Base-by-base conservation (phyloP, 2,113 vertebrate species). In the Actenoides hombroni region DNA sequence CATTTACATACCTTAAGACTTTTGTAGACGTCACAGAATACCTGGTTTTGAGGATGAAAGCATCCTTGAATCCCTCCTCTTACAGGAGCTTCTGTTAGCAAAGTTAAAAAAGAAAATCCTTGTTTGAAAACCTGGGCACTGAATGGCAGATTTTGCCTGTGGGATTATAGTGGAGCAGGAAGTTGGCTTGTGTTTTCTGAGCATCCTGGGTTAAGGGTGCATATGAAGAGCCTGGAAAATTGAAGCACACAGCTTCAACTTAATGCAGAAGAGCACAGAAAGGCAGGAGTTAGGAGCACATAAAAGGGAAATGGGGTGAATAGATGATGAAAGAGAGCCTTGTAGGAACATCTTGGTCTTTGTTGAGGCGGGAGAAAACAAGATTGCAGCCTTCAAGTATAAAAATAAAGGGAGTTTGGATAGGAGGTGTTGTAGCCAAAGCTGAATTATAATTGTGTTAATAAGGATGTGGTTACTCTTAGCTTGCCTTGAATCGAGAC, bases 131-230 rank as follows among this genome's bases (percentile, higher is more conserved):
- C 46, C 33, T 53, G 6, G 24, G 13, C 16, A 16, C 17, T 18
- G 18, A 51, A 76, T 24, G 7, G 12, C 6, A 60, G 5, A 1
- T 20, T 39, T 59, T 64, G 28, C 44, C 12, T 7, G 2, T 2
- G 37, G 2, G 10, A 63, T 2, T 13, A 35, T 18, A 9, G 7
- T 29, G 33, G 26, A 54, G 6, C 5, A 42, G 29, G 17, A 64
- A 61, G 19, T 20, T 64, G 17, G 0, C 5, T 9, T 71, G 63
- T 79, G 11, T 26, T 64, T 88, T n/a, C 11, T 64, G 23, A 59
- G 8, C 49, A 63, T 19, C 21, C 35, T 0, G 4, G 29, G 2
- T n/a, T 69, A 76, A 60, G 28, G 2, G 5, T 35, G 2, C 4
- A 8, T 35, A 25, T 19, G 13, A 86, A 71, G 2, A 73, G 10